These are phyloP conservation scores for Cottus gobio DNA, from an alignment of 2,113 vertebrate genomes.

Conservation along the genomic window DNA sequence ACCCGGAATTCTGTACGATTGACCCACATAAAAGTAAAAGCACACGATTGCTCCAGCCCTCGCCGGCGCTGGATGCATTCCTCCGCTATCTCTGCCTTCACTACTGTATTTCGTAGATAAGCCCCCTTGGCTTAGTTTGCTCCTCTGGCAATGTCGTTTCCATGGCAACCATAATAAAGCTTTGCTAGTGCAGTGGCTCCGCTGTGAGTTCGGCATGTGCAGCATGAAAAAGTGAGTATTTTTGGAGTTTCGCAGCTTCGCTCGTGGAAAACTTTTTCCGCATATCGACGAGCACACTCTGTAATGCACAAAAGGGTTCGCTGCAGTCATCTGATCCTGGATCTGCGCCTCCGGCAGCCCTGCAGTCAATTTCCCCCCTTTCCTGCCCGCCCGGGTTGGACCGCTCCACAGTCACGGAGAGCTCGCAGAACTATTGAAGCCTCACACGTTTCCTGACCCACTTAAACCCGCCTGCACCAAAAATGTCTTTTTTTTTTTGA, in stretches of 20 bases:
- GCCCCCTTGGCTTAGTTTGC: conserved; percentile 28
- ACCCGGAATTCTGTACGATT: neutral
- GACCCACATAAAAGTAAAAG: too few relatives aligned
- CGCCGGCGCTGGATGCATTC: neutral
- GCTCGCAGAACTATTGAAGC: conserved; percentile 40
- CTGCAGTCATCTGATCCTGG: conserved; percentile 67
- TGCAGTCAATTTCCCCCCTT: conserved; percentile 70
- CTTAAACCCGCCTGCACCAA: conserved; percentile 47
- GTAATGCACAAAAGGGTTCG: conserved; percentile 51
- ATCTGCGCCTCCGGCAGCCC: conserved; percentile 50
- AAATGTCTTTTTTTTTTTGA: too few relatives aligned
- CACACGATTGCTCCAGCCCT: too few relatives aligned
- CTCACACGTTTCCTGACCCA: conserved; percentile 54
- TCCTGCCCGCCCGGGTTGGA: conserved; percentile 51
- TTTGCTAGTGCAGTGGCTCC: conserved; percentile 13
- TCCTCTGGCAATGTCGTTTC: conserved; percentile 46
- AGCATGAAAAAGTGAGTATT: conserved; percentile 22
- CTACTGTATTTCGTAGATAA: conserved; percentile 33
- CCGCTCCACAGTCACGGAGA: conserved; percentile 42
- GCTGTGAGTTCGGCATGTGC: conserved; percentile 7
- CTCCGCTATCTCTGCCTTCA: neutral
- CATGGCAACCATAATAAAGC: conserved; percentile 57
- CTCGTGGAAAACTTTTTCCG: conserved; percentile 57
- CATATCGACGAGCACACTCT: conserved; percentile 38
- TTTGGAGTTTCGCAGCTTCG: conserved; percentile 21